phyloP scores from a whole-genome alignment of 2,113 vertebrate species.

The Hiodon tergisus region DNA sequence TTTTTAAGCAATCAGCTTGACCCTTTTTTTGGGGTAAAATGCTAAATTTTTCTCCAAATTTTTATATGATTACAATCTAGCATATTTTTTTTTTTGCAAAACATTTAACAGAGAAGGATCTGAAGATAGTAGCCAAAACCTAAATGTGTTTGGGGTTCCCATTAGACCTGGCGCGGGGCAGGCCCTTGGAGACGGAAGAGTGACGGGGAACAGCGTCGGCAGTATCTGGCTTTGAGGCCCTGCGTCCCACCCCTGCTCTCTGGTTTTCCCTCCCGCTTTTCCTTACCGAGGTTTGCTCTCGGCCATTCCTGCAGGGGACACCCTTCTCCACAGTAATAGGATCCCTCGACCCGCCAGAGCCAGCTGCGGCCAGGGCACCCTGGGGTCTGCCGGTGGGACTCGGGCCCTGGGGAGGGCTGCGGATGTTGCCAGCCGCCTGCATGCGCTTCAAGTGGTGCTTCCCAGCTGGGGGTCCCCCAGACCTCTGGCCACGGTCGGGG shows the following conservation, averaged over 20 bases:
- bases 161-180: constrained; percentile 44
- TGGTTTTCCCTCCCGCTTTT: constrained; percentile 54
- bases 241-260: constrained; percentile 41
- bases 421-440: constrained; percentile 53
- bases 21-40: too few species aligned
- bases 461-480: constrained; percentile 52
- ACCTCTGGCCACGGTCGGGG: constrained; percentile 42
- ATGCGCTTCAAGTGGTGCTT: constrained; percentile 55
- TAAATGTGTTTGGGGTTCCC: constrained; percentile 61
- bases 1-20: too few species aligned
- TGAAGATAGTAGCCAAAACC: constrained; percentile 43
- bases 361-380: constrained; percentile 38
- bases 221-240: constrained; percentile 40
- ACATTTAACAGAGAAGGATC: constrained; percentile 31
- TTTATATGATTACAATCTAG: too few species aligned
- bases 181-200: constrained; percentile 43
- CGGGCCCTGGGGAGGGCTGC: constrained; percentile 46
- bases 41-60: too few species aligned
- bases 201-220: constrained; percentile 50
- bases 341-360: constrained; percentile 55
- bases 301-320: constrained; percentile 41
- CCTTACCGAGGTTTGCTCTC: constrained; percentile 43
- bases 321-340: constrained; percentile 46
- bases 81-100: too few species aligned
- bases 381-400: constrained; percentile 35